Evolutionary conservation across 2,797 vertebrate species (phyloP), one percentile per base, ranked within the genome.

Genomic region (Tragopan temminckii): DNA sequence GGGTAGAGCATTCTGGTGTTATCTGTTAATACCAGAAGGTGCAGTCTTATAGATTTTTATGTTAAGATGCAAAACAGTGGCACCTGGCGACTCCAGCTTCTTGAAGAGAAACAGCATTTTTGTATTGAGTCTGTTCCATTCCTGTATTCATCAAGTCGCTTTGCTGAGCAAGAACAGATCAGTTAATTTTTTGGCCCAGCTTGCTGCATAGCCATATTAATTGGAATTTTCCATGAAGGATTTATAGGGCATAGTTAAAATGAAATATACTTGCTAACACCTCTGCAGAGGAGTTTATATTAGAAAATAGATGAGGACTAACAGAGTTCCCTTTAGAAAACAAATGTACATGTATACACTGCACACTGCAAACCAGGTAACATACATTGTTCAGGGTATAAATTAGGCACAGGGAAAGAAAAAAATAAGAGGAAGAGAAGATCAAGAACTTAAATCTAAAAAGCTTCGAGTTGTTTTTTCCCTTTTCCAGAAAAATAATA

Each of bases 31-130:
- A 97, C 95, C 97, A 98, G 97, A 97, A 97, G 96, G 93, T 93
- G 94, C 92, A 95, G 85, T 74, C 87, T 95, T 96, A 96, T 86
- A 97, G 95, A 97, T 97, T 97, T 96, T 97, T 95, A 96, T 94
- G 96, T 97, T 96, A 97, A 97, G 97, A 97, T 97, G 97, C 97
- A 97, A 97, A 97, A 92, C 70, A 96, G 91, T 96, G 95, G 96
- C 94, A 96, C 86, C 92, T 52, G 12, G 93, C 90, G 96, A 95
- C 90, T 95, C 92, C 77, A 81, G 86, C 83, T 96, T 82, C 97
- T 92, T 94, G 87, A 95, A 93, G 70, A 94, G 93, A 96, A 96
- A 79, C 35, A 76, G 62, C 87, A 94, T 97, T 96, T 97, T 95
- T 95, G 78, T 96, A 97, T 76, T 93, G 89, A 96, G 72, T 91